Evolutionary conservation across 2,797 vertebrate genomes (phyloP).

Genomic region (Halcyon badia): DNA sequence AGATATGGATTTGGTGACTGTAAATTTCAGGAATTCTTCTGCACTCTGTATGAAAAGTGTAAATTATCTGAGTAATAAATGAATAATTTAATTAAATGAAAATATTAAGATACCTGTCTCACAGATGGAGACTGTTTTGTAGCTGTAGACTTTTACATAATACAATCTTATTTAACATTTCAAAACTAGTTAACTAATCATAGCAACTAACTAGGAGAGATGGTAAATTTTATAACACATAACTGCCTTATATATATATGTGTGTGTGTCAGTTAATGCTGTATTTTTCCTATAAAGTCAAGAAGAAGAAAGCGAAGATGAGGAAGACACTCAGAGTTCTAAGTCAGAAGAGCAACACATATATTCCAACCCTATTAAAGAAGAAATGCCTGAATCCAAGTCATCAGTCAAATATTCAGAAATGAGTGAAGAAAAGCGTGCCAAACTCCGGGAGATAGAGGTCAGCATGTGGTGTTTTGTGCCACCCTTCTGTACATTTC

Average conservation of each 20-base stretch:
- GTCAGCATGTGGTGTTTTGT: constrained; percentile 72
- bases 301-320: constrained; percentile 89
- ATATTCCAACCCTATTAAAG: constrained; percentile 91
- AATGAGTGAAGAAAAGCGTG: constrained; percentile 97
- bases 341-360: constrained; percentile 90
- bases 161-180: background rate
- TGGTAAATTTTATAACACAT: background rate
- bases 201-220: background rate
- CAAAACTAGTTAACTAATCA: background rate
- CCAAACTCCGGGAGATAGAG: constrained; percentile 97
- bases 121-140: background rate
- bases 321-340: constrained; percentile 89
- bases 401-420: constrained; percentile 89
- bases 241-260: background rate
- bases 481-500: background rate
- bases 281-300: constrained; percentile 79
- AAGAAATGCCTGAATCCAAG: constrained; percentile 90
- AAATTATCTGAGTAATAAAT: background rate
- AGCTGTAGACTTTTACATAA: background rate
- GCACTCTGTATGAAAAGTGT: background rate
- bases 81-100: background rate
- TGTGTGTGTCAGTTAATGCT: background rate
- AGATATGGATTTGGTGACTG: background rate
- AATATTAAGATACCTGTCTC: background rate
- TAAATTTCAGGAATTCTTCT: background rate